Conservation (phyloP, 2,797 vertebrate genomes). For the Aotus griseimembra region DNA sequence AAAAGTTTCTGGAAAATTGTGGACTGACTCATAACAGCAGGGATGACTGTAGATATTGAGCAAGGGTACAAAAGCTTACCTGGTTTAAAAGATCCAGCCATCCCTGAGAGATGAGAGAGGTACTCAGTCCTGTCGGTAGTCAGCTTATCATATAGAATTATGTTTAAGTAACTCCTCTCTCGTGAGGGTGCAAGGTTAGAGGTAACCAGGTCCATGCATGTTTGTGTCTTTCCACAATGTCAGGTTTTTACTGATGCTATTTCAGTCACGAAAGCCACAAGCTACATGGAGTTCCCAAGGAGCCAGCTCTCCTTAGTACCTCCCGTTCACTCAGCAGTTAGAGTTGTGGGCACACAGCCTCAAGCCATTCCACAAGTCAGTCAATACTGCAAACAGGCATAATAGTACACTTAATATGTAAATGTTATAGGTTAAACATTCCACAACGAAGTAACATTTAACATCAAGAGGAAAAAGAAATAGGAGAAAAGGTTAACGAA, state of each 20-base stretch:
- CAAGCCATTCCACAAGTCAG: neutral
- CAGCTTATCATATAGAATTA: neutral
- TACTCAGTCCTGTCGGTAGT: neutral
- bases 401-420: neutral
- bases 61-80: neutral
- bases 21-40: neutral
- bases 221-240: neutral
- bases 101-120: neutral
- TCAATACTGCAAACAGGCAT: neutral
- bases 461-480: neutral
- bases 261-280: neutral
- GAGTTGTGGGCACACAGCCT: neutral
- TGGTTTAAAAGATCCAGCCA: neutral
- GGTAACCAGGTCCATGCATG: neutral
- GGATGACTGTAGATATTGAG: neutral
- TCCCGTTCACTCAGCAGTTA: neutral
- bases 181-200: neutral
- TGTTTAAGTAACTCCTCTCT: neutral
- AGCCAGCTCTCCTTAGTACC: neutral
- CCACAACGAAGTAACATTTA: neutral
- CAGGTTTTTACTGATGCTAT: neutral
- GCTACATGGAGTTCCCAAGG: neutral
- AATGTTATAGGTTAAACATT: neutral
- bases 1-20: neutral
- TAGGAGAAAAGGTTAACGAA: neutral